These are phyloP conservation scores for Pasiphila rectangulata DNA, from an alignment of 2,888 invertebrate species.

Conservation along the genomic window DNA sequence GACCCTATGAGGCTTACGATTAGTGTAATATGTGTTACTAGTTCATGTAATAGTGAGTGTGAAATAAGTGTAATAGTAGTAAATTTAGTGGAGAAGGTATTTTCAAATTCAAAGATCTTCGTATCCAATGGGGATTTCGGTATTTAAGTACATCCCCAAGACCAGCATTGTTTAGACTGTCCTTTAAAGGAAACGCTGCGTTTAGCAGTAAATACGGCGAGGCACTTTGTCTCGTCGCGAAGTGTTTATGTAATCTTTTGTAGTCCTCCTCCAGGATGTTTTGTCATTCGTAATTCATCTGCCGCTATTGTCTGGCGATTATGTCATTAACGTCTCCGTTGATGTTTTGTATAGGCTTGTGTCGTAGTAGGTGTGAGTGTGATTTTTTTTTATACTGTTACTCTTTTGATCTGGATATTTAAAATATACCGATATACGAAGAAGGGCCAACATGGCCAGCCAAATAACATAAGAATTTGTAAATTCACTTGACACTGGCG, in stretches of 20 bases:
- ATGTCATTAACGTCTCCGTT: constrained; percentile 23
- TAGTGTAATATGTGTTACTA: no score
- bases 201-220: constrained; percentile 48
- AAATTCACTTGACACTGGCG: no score
- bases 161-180: constrained; percentile 24
- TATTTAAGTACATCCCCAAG: constrained; percentile 10
- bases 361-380: neutral
- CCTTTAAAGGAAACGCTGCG: constrained; percentile 37
- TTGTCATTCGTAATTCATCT: constrained; percentile 36
- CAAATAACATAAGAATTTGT: no score
- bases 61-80: no score
- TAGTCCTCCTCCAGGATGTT: constrained; percentile 38
- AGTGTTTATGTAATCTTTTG: constrained; percentile 44
- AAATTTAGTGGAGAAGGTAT: no score
- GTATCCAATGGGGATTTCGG: constrained; percentile 3
- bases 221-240: constrained; percentile 44
- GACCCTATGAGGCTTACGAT: no score
- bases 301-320: constrained; percentile 24
- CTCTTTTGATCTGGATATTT: no score
- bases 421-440: no score
- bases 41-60: no score
- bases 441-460: no score
- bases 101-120: no score
- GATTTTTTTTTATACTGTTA: neutral
- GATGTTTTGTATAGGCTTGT: neutral